These are phyloP conservation scores for Actias luna DNA, from an alignment of 2,888 invertebrate genomes.

Conservation along the genomic window DNA sequence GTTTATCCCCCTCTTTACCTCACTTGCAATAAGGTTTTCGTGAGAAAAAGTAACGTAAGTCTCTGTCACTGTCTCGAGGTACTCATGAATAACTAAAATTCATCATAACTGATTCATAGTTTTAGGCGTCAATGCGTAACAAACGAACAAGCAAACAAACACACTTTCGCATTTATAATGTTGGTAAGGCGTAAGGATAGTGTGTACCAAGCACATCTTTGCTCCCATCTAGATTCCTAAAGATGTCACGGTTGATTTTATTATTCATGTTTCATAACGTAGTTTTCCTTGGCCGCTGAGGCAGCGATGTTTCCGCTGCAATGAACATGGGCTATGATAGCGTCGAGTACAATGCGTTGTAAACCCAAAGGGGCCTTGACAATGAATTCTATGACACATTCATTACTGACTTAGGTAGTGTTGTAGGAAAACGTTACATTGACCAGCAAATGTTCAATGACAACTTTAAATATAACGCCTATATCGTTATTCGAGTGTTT, in stretches of 20 bases:
- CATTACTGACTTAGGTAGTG: neutral
- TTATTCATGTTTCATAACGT: constrained; percentile 9
- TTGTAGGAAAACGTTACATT: neutral
- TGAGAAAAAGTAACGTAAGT: too few species aligned
- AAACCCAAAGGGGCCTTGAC: constrained; percentile 3
- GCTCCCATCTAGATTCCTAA: neutral
- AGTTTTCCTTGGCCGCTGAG: constrained; percentile 6
- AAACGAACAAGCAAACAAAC: too few species aligned
- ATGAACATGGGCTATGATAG: constrained; percentile 1
- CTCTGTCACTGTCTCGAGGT: too few species aligned
- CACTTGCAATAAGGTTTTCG: too few species aligned
- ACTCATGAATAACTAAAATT: too few species aligned
- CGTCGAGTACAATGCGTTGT: neutral
- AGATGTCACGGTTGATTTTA: neutral
- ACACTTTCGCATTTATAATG: too few species aligned
- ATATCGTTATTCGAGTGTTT: neutral
- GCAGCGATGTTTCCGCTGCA: constrained; percentile 3
- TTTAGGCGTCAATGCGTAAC: too few species aligned
- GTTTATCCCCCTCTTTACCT: too few species aligned
- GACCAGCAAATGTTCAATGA: neutral
- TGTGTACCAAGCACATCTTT: neutral
- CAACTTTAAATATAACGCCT: neutral
- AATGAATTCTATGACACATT: neutral
- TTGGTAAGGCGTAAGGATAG: too few species aligned
- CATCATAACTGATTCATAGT: too few species aligned